These are phyloP conservation scores for Willisornis vidua DNA, from an alignment of 2,113 vertebrate species.

Conservation along the genomic window DNA sequence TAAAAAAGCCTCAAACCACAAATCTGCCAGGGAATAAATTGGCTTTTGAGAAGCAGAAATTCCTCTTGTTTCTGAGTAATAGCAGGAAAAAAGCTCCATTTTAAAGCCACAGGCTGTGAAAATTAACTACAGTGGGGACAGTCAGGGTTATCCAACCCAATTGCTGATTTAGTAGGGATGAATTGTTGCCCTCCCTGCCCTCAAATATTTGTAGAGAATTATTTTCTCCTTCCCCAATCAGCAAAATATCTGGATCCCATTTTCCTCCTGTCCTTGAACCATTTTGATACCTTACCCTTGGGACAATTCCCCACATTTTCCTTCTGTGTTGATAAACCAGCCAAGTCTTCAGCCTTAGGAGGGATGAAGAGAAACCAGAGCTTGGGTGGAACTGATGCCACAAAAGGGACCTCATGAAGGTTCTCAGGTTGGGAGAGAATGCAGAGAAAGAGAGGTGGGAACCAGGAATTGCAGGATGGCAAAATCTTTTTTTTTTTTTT, in stretches of 20 bases:
- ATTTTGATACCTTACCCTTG: not conserved
- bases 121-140: not conserved
- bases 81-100: not conserved
- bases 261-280: not conserved
- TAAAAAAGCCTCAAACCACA: not conserved
- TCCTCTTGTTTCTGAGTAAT: not conserved
- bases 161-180: not conserved
- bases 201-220: not conserved
- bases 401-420: not conserved
- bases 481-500: no score
- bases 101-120: not conserved
- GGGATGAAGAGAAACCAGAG: not conserved
- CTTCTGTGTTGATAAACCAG: not conserved
- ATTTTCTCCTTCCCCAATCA: not conserved
- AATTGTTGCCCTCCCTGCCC: not conserved
- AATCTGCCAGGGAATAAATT: not conserved
- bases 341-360: not conserved
- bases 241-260: not conserved
- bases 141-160: not conserved
- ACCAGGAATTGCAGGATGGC: no score
- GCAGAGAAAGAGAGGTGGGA: not conserved
- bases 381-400: rapidly evolving
- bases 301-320: not conserved
- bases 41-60: not conserved
- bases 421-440: not conserved